These are phyloP conservation scores for Phenganax subtilis DNA, from an alignment of 92 coral and sea anemone species.

Conservation along the genomic window DNA sequence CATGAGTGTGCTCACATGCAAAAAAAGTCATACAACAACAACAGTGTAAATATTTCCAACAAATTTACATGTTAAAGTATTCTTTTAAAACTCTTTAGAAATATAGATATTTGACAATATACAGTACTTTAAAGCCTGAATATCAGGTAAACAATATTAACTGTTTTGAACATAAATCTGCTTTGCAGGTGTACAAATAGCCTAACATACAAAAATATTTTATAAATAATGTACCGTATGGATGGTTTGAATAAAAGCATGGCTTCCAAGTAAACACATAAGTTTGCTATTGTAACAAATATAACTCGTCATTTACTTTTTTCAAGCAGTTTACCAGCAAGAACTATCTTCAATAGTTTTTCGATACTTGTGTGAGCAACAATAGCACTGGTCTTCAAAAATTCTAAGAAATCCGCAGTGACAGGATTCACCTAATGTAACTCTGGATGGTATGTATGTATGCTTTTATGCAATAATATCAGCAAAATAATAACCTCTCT, in stretches of 20 bases:
- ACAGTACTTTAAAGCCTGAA: neutral
- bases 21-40: no score
- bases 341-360: constrained; percentile 47
- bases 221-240: neutral
- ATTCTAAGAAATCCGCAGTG: constrained; percentile 57
- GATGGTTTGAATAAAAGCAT: neutral
- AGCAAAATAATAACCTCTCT: constrained; percentile 36
- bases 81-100: neutral
- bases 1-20: no score
- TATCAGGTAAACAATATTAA: neutral
- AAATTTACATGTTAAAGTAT: no score
- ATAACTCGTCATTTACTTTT: neutral
- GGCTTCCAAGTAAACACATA: neutral
- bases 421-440: constrained; percentile 58
- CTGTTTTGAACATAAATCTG: neutral
- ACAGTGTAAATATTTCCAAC: no score
- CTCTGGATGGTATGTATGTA: constrained; percentile 63
- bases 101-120: neutral
- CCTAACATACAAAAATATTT: neutral
- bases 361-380: constrained; percentile 61
- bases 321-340: constrained; percentile 51
- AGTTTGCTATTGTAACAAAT: neutral
- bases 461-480: constrained; percentile 13
- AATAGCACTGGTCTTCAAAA: constrained; percentile 49
- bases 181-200: neutral